These are phyloP conservation scores for Peromyscus attwateri DNA, from an alignment of 2,797 vertebrate genomes.

Conservation along the genomic window DNA sequence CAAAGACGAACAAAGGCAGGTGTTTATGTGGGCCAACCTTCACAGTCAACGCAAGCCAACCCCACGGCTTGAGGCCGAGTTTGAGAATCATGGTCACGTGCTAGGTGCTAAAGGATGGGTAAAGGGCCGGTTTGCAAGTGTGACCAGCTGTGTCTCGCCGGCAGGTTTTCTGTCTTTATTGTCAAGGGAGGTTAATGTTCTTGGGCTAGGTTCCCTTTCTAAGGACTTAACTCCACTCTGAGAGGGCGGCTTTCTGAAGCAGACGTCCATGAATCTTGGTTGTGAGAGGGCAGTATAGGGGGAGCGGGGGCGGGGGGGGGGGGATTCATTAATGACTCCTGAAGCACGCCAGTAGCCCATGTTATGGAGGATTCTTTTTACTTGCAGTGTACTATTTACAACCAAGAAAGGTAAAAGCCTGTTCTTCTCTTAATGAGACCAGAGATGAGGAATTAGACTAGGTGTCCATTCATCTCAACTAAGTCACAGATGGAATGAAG, in stretches of 20 bases:
- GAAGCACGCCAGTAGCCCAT: neutral
- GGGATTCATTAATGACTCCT: neutral
- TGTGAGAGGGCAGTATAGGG: too few species aligned
- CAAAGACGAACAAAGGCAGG: neutral
- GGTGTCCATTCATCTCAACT: slow-evolving; percentile 11
- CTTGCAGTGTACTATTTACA: slow-evolving; percentile 13
- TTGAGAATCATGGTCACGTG: neutral
- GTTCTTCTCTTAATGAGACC: neutral
- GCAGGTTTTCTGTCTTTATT: neutral
- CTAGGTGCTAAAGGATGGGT: neutral
- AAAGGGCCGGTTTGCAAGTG: neutral
- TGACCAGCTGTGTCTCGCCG: neutral
- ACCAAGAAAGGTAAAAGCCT: neutral
- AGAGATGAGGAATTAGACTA: slow-evolving; percentile 1
- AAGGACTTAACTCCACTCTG: neutral
- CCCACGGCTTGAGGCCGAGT: neutral
- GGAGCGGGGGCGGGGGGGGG: too few species aligned
- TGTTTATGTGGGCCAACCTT: neutral
- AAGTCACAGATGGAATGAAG: slow-evolving; percentile 2
- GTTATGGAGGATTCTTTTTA: neutral
- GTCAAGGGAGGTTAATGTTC: neutral
- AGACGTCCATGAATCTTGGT: accelerated
- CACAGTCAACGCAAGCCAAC: neutral
- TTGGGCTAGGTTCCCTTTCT: neutral
- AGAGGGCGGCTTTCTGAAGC: neutral